Evolutionary conservation across 2,797 vertebrate genomes (phyloP), one percentile per base, ranked within the genome.

Genomic region (Salarias fasciatus): DNA sequence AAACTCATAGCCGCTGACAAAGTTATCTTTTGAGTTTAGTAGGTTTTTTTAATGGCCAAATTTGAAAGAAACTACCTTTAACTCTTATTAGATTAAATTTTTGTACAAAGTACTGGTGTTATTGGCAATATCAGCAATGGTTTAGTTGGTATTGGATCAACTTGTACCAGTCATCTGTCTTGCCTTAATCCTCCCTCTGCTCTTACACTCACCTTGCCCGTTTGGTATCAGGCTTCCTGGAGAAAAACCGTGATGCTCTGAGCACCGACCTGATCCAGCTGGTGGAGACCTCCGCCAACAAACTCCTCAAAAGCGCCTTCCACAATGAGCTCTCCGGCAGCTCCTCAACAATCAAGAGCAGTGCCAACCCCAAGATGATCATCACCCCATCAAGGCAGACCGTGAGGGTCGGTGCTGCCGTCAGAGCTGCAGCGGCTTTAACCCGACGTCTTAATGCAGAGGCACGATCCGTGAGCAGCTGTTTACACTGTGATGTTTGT

Each of bases 241-340:
- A 99, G 85, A 99, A 99, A 79, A 99, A 99, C 75, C 94, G 96
- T 14, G 97, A 99, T 8, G 78, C 93, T 2, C 76, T 99, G 63
- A 98, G 94, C 79, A 64, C 87, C 47, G 95, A 97, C 37, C 82
- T 98, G 67, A 91, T 98, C 50, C 83, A 91, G 45, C 71, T 97
- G 79, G 85, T 98, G 79, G 84, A 95, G 64, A 94, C 92, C 5
- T 98, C 97, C 11, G 85, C 84, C 85, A 98, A 93, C 86, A 95
- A 94, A 74, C 95, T 99, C 70, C 90, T 99, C 66, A 95, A 84
- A 62, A 82, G 93, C 65, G 84, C 92, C 36, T 99, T 99, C 84
- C 85, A 92, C 0, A 72, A 40, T 0, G 89, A 90, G 6, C 55
- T 91, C 18, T 62, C 63, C n/a, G n/a, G 72, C 10, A 15, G 8